Percentiles rank a stretch among this genome's conserved stretches.
Conservation (phyloP, 2,888 invertebrate species). For the Ormyrus rosae region DNA sequence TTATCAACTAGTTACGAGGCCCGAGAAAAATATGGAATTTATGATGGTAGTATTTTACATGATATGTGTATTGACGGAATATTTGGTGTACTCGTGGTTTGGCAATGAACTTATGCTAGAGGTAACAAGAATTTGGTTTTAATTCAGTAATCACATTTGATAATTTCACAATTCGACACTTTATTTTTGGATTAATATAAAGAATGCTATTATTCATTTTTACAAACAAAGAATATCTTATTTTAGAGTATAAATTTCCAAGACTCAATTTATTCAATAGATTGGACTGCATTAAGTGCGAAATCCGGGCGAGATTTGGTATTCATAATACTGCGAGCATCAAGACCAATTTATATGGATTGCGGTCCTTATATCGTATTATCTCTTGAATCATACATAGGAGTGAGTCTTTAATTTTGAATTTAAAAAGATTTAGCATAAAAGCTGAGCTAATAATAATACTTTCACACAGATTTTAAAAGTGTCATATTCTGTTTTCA, state of each 20-base stretch:
- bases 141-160: no score
- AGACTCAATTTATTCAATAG: conserved; percentile 19
- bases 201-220: no score
- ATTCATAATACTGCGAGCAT: conserved; percentile 25
- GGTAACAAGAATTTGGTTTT: background rate
- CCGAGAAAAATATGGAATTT: no score
- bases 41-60: no score
- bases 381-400: conserved; percentile 37
- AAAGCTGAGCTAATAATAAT: background rate
- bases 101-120: no score
- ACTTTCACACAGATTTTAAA: conserved; percentile 29
- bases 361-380: conserved; percentile 39
- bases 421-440: background rate
- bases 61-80: no score
- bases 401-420: conserved; percentile 28
- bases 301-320: conserved; percentile 2
- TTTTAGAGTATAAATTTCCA: conserved; percentile 29
- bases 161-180: no score
- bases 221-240: background rate
- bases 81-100: no score
- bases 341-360: conserved; percentile 24
- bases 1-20: no score
- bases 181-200: no score
- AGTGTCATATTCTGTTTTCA: conserved; percentile 35
- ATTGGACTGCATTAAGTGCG: conserved; percentile 16